Percentiles rank a stretch among this genome's conserved stretches.
Evolutionary conservation across 2,888 invertebrate species (phyloP).

Genomic region (Rhamnusium bicolor): DNA sequence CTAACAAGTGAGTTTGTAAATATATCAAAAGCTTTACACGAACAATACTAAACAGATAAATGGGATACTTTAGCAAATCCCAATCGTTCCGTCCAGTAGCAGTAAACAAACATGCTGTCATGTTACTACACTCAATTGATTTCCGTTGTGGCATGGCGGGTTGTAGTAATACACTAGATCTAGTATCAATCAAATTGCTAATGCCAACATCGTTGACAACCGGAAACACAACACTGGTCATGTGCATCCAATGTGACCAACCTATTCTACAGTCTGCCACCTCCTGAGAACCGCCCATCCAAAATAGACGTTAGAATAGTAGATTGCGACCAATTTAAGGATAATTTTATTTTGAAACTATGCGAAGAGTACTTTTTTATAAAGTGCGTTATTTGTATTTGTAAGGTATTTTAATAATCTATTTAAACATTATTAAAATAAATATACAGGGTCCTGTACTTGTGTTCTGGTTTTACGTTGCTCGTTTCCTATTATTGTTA

Average conservation of each 20-base stretch:
- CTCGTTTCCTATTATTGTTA: no score
- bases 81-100: constrained; percentile 49
- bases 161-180: constrained; percentile 52
- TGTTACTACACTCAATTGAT: constrained; percentile 60
- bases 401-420: no score
- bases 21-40: constrained; percentile 18
- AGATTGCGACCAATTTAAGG: neutral
- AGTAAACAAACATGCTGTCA: constrained; percentile 57
- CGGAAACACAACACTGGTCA: constrained; percentile 50
- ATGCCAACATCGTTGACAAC: constrained; percentile 59
- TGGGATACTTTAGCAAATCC: constrained; percentile 71
- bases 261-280: constrained; percentile 30
- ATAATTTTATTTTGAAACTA: no score
- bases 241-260: constrained; percentile 42
- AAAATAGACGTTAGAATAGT: neutral
- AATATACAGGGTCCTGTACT: no score
- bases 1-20: constrained; percentile 24
- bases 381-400: no score
- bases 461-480: no score
- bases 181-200: constrained; percentile 53
- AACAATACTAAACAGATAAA: constrained; percentile 33
- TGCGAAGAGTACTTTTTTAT: no score
- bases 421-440: no score
- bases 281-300: constrained; percentile 23
- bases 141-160: constrained; percentile 55